phyloP scores from a whole-genome alignment of 2,888 invertebrate genomes.

The Therioaphis trifolii region DNA sequence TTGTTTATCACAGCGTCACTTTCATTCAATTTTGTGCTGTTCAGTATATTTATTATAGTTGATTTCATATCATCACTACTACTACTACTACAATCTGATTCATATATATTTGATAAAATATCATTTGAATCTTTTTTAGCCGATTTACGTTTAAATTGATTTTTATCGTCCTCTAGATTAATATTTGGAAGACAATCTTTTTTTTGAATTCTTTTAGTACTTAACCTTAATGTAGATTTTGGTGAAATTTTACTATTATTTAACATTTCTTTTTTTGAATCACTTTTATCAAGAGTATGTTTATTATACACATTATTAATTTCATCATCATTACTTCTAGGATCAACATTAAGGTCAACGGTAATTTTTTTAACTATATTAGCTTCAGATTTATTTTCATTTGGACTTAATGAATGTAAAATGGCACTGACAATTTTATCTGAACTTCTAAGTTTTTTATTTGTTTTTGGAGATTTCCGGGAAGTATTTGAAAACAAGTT shows the following conservation, averaged over 20 bases:
- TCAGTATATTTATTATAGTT: neutral
- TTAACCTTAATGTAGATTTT: neutral
- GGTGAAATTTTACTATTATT: neutral
- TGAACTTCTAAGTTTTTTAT: neutral
- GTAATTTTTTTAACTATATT: neutral
- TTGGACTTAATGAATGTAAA: neutral
- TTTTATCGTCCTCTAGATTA: neutral
- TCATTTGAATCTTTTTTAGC: neutral
- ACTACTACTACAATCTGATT: slow-evolving; percentile 10
- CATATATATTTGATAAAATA: neutral
- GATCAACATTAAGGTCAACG: neutral
- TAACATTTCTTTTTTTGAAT: neutral
- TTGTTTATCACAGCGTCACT: no score
- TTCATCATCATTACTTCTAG: neutral
- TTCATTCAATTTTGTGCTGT: no score
- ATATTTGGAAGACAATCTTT: neutral
- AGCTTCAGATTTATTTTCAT: neutral
- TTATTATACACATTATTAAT: neutral
- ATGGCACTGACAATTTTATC: neutral
- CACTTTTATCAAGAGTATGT: neutral
- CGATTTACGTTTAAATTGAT: neutral
- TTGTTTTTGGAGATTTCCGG: neutral
- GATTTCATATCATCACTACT: neutral
- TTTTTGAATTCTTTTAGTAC: slow-evolving; percentile 11
- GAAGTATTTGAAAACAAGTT: neutral